Percentiles rank a stretch among this genome's conserved stretches.
phyloP scores from a whole-genome alignment of 2,797 vertebrate genomes.

The Myripristis murdjan region DNA sequence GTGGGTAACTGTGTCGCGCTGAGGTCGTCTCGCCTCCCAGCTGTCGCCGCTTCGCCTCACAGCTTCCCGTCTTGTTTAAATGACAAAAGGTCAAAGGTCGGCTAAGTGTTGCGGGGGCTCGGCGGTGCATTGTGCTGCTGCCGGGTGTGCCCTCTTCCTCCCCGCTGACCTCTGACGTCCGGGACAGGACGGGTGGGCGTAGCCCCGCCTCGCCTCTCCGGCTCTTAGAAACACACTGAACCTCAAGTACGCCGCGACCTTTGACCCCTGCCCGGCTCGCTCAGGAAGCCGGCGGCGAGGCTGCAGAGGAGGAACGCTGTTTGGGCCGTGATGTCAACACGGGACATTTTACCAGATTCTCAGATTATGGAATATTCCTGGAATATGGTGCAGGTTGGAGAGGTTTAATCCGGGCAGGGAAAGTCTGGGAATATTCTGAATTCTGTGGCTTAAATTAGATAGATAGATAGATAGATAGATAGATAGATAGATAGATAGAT shows the following conservation, averaged over 20 bases:
- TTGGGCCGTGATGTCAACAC: too few relatives aligned
- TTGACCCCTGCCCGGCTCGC: constrained; percentile 35
- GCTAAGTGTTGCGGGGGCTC: constrained; percentile 40
- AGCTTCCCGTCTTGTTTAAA: constrained; percentile 27
- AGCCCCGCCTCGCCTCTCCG: constrained; percentile 4
- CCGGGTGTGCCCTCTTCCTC: not conserved
- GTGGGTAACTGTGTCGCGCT: too few relatives aligned
- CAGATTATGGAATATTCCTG: too few relatives aligned
- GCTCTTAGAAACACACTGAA: constrained; percentile 25
- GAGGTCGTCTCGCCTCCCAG: too few relatives aligned
- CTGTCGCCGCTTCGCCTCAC: constrained; percentile 25
- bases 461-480: too few relatives aligned
- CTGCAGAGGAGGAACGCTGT: too few relatives aligned
- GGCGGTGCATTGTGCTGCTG: constrained; percentile 48
- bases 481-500: too few relatives aligned
- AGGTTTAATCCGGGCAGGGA: too few relatives aligned
- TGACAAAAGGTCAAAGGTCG: constrained; percentile 63
- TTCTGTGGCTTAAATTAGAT: too few relatives aligned
- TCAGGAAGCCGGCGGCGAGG: constrained; percentile 52
- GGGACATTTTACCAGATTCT: too few relatives aligned
- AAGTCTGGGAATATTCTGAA: too few relatives aligned
- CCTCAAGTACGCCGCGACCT: constrained; percentile 43
- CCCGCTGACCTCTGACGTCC: constrained; percentile 5
- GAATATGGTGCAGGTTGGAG: too few relatives aligned
- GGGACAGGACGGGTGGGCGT: constrained; percentile 69